Percentiles rank a stretch among this genome's conserved stretches.
These are phyloP conservation scores for Pimpla rufipes DNA, from an alignment of 2,888 invertebrate genomes.

Conservation along the genomic window DNA sequence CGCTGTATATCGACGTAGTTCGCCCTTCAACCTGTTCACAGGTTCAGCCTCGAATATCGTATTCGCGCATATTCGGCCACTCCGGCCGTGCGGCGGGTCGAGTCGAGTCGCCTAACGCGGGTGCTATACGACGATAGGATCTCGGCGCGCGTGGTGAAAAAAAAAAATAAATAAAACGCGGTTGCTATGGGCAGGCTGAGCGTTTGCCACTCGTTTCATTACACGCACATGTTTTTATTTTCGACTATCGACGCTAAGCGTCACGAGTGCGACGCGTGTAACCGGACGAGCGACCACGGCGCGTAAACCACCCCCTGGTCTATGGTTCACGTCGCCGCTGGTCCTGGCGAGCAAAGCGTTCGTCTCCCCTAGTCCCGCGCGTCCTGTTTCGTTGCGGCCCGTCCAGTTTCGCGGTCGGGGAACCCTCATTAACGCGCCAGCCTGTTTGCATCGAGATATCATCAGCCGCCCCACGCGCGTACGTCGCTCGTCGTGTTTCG, in stretches of 20 bases:
- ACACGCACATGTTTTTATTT: conserved; percentile 62
- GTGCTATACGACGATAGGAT: no score
- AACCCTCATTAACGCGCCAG: conserved; percentile 79
- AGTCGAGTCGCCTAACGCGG: not conserved
- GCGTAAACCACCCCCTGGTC: conserved; percentile 18
- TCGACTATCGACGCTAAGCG: conserved; percentile 36
- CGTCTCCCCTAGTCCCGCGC: conserved; percentile 56
- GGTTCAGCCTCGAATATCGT: no score
- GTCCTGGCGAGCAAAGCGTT: conserved; percentile 25
- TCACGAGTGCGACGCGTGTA: conserved; percentile 22
- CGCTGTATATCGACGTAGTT: not conserved
- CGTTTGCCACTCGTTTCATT: conserved; percentile 72
- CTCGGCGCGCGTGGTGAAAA: no score
- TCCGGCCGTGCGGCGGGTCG: no score
- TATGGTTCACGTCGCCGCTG: conserved; percentile 4
- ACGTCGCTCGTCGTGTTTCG: conserved; percentile 68
- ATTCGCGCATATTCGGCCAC: no score
- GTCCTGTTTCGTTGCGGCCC: conserved; percentile 63
- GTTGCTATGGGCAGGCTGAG: no score
- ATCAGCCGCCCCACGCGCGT: conserved; percentile 71
- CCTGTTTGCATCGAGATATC: conserved; percentile 79
- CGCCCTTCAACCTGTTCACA: not conserved
- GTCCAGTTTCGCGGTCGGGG: conserved; percentile 58
- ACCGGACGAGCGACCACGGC: conserved; percentile 9
- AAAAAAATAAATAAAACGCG: no score